Evolutionary conservation across 2,113 vertebrate genomes (phyloP).

Genomic region (Peucedramus taeniatus): DNA sequence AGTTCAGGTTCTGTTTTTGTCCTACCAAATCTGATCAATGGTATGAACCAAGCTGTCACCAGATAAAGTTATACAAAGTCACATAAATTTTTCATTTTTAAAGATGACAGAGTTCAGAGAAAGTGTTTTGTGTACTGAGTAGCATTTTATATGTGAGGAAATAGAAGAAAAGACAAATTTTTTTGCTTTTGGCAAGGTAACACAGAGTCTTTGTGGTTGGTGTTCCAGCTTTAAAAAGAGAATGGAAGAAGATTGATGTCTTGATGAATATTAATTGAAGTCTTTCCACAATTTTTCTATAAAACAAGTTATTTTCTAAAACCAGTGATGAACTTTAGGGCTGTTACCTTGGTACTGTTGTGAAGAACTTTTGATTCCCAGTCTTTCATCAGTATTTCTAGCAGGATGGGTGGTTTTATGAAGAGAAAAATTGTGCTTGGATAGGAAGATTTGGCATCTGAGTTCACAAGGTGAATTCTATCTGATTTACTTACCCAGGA

Average conservation of each 20-base stretch:
- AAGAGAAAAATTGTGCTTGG: not conserved
- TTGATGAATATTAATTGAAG: constrained; percentile 79
- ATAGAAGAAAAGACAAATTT: constrained; percentile 35
- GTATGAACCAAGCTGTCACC: not conserved
- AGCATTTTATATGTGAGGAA: constrained; percentile 20
- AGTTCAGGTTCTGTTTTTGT: not conserved
- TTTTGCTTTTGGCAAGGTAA: constrained; percentile 70
- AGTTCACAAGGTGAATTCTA: not conserved
- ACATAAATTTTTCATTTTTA: constrained; percentile 19
- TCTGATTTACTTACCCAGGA: not conserved
- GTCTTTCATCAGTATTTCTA: not conserved
- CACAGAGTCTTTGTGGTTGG: constrained; percentile 66
- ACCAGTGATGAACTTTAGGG: constrained; percentile 66
- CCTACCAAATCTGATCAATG: not conserved
- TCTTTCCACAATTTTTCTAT: constrained; percentile 56
- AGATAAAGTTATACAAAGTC: constrained; percentile 14
- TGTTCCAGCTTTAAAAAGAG: constrained; percentile 65
- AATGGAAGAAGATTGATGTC: constrained; percentile 71
- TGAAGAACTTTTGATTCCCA: constrained; percentile 50
- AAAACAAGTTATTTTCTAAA: constrained; percentile 63
- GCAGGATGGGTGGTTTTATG: not conserved
- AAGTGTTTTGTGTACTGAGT: constrained; percentile 30
- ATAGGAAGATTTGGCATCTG: not conserved
- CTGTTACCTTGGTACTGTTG: constrained; percentile 62
- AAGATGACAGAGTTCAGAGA: constrained; percentile 17